Conservation (phyloP, 1,140 invertebrate genomes). For the Hypsibius dujardini region DNA sequence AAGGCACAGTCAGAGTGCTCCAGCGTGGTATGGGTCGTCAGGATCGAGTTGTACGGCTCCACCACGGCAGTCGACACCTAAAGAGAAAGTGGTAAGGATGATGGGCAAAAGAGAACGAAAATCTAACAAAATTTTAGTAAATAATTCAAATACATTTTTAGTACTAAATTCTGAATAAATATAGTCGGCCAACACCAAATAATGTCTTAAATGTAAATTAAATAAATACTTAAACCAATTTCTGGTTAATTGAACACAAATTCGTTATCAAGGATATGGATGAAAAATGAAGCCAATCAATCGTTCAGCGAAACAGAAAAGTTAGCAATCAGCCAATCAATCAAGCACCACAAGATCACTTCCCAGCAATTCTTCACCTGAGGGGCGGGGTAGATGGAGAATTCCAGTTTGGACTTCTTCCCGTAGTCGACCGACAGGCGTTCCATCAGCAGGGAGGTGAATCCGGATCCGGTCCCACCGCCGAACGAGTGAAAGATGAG, state of each 20-base stretch:
- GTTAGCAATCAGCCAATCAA: no score
- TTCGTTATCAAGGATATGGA: no score
- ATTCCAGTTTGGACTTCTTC: slow-evolving; percentile 54
- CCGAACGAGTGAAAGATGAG: slow-evolving; percentile 40
- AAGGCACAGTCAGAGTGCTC: slow-evolving; percentile 63
- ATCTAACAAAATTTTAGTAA: no score
- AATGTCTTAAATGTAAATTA: no score
- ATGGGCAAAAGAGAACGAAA: slow-evolving; percentile 12
- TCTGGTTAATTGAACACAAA: no score
- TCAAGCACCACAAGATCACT: no score
- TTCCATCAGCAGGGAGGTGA: slow-evolving; percentile 54
- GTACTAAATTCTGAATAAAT: no score
- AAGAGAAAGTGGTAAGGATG: slow-evolving; percentile 9
- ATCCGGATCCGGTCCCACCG: slow-evolving; percentile 49
- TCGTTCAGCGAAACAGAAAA: no score
- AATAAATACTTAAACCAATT: no score
- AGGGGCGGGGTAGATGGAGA: slow-evolving; percentile 59
- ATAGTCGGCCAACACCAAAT: no score
- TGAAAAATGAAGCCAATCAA: no score
- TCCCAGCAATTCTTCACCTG: slow-evolving; percentile 33
- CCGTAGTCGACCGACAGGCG: slow-evolving; percentile 47
- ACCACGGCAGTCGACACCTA: slow-evolving; percentile 59
- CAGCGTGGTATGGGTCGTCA: slow-evolving; percentile 59
- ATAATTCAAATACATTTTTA: no score
- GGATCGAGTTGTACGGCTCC: slow-evolving; percentile 67